These are phyloP conservation scores for Tetranychus piercei DNA, from an alignment of 2,888 invertebrate species.

Conservation along the genomic window DNA sequence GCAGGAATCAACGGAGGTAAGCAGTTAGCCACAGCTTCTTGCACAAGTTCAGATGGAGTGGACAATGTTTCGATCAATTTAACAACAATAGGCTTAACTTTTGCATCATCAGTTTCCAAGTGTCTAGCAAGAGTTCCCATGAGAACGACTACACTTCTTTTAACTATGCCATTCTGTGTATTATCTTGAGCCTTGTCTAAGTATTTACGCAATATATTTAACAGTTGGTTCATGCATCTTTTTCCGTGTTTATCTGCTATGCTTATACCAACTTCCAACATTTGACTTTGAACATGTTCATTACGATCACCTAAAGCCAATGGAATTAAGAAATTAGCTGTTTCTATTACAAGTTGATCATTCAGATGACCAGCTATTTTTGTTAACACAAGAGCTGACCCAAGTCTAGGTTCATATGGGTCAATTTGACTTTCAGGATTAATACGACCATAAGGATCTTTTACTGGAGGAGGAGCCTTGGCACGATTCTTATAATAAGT, in stretches of 20 bases:
- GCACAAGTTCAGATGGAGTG: slow-evolving; percentile 94
- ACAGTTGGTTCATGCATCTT: slow-evolving; percentile 41
- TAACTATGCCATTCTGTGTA: slow-evolving; percentile 69
- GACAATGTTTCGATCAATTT: slow-evolving; percentile 73
- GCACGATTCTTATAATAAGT: slow-evolving; percentile 52
- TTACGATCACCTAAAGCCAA: slow-evolving; percentile 68
- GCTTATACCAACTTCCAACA: slow-evolving; percentile 81
- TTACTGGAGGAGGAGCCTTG: slow-evolving; percentile 57
- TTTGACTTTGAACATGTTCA: slow-evolving; percentile 60
- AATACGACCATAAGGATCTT: slow-evolving; percentile 71
- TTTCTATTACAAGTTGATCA: slow-evolving; percentile 46
- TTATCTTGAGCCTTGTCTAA: slow-evolving; percentile 80
- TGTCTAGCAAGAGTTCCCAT: slow-evolving; percentile 95
- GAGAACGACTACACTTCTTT: slow-evolving; percentile 86
- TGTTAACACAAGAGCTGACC: slow-evolving; percentile 61
- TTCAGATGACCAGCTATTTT: slow-evolving; percentile 56
- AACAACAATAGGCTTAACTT: slow-evolving; percentile 81
- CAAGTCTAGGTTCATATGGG: slow-evolving; percentile 72
- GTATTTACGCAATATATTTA: slow-evolving; percentile 82
- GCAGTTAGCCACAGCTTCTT: slow-evolving; percentile 92
- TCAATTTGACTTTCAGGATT: slow-evolving; percentile 53
- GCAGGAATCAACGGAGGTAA: slow-evolving; percentile 80
- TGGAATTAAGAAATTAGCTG: slow-evolving; percentile 61
- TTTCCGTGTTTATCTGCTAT: slow-evolving; percentile 83
- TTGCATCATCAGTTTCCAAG: slow-evolving; percentile 67